These are phyloP conservation scores for Halocynthia aurantium DNA, from an alignment of 23 tunicate species.

Conservation along the genomic window DNA sequence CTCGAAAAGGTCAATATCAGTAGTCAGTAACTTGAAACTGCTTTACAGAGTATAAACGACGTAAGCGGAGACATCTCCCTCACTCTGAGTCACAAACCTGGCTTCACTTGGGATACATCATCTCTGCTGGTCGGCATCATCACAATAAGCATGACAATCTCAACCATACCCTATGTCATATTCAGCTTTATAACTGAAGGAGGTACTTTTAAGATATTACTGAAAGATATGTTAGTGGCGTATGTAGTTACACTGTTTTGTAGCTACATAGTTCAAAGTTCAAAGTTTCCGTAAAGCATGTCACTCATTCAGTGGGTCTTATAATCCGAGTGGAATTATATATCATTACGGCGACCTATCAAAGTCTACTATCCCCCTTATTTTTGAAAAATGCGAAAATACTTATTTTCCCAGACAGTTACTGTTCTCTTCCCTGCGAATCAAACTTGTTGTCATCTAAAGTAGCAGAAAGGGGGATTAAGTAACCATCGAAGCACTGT, in stretches of 20 bases:
- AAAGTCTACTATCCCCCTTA: too few species aligned
- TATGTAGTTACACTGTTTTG: too few species aligned
- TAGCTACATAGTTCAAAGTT: too few species aligned
- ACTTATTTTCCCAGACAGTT: too few species aligned
- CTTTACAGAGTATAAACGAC: neutral
- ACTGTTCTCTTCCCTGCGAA: too few species aligned
- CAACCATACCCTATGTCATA: slow-evolving; percentile 63
- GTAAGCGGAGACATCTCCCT: slow-evolving; percentile 4
- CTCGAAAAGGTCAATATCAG: neutral
- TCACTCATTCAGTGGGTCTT: neutral
- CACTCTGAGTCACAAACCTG: slow-evolving; percentile 38
- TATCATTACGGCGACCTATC: too few species aligned
- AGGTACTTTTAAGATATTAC: slow-evolving; percentile 25
- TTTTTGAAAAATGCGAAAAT: too few species aligned
- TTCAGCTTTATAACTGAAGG: slow-evolving; percentile 63
- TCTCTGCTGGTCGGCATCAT: slow-evolving; percentile 62
- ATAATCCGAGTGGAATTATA: too few species aligned
- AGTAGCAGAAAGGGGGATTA: too few species aligned
- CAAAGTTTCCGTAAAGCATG: neutral
- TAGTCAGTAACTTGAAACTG: neutral
- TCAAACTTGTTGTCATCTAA: too few species aligned
- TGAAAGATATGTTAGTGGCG: too few species aligned
- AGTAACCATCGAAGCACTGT: too few species aligned
- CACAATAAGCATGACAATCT: slow-evolving; percentile 55
- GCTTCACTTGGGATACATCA: slow-evolving; percentile 56